These are phyloP conservation scores for Peromyscus eremicus DNA, from an alignment of 2,797 vertebrate species.

Conservation along the genomic window DNA sequence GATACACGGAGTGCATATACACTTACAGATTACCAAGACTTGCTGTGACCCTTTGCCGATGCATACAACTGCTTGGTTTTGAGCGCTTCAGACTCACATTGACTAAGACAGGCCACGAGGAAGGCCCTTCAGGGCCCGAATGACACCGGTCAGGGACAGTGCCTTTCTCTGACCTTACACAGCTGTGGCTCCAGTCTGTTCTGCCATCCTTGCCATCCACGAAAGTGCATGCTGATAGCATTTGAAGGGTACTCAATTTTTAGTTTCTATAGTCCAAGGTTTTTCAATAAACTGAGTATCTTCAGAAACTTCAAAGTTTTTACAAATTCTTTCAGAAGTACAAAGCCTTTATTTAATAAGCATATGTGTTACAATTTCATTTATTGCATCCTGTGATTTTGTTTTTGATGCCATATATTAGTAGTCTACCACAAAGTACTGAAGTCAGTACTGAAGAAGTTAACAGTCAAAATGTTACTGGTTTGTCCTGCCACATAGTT, in stretches of 20 bases:
- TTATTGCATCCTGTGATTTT: conserved; percentile 51
- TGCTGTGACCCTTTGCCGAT: not conserved
- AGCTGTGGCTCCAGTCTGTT: conserved; percentile 1
- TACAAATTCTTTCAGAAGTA: not conserved
- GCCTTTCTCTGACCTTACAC: conserved; percentile 44
- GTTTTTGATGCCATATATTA: conserved; percentile 2
- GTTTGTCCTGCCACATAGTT: conserved; percentile 9
- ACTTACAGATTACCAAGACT: conserved; percentile 33
- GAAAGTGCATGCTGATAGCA: not conserved
- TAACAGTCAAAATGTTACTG: conserved; percentile 26
- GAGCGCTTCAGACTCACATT: not conserved
- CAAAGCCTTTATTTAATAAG: conserved; percentile 48
- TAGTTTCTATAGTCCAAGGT: conserved; percentile 6
- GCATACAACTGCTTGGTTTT: not conserved
- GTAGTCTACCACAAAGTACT: not conserved
- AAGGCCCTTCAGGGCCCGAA: not conserved
- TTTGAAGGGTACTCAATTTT: not conserved
- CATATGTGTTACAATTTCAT: not conserved
- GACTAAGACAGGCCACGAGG: not conserved
- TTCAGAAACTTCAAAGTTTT: conserved; percentile 25
- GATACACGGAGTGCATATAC: conserved; percentile 9
- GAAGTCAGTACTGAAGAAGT: not conserved
- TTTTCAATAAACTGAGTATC: conserved; percentile 54
- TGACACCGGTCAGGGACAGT: not conserved
- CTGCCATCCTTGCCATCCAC: conserved; percentile 36